These are phyloP conservation scores for Halichondria panicea DNA, from an alignment of 37 sponge, comb jelly and placozoan species.

Conservation along the genomic window DNA sequence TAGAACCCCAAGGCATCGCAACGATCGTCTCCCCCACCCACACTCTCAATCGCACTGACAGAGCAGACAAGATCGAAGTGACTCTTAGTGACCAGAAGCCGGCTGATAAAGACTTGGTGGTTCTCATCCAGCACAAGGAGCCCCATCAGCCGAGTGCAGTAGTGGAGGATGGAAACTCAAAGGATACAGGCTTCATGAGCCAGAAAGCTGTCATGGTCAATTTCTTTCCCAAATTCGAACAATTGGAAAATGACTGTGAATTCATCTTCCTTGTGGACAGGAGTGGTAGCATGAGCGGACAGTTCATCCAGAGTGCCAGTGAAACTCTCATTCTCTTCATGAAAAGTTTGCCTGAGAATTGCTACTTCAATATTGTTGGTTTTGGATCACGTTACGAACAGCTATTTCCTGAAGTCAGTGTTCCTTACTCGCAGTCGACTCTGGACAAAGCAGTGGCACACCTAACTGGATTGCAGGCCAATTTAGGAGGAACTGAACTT, in stretches of 20 bases:
- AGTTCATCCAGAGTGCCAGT: slow-evolving; percentile 48
- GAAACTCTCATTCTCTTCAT: slow-evolving; percentile 77
- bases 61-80: slow-evolving; percentile 4
- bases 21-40: slow-evolving; percentile 56
- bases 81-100: not conserved
- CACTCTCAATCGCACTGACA: slow-evolving; percentile 9
- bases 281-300: slow-evolving; percentile 80
- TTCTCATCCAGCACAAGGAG: slow-evolving; percentile 44
- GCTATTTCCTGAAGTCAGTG: slow-evolving; percentile 55
- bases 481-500: slow-evolving; percentile 75
- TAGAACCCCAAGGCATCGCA: slow-evolving; percentile 11
- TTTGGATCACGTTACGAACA: slow-evolving; percentile 54
- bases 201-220: slow-evolving; percentile 56
- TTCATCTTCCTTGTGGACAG: slow-evolving; percentile 73
- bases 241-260: slow-evolving; percentile 51
- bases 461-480: slow-evolving; percentile 44
- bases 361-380: slow-evolving; percentile 78
- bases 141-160: slow-evolving; percentile 30
- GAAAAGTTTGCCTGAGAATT: slow-evolving; percentile 68
- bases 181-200: slow-evolving; percentile 18
- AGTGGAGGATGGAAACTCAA: slow-evolving; percentile 30
- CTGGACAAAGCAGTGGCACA: slow-evolving; percentile 56
- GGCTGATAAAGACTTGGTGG: slow-evolving; percentile 35
- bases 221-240: slow-evolving; percentile 65
- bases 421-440: slow-evolving; percentile 54